A percentile compares a stretch with the other conserved stretches of the same genome.
These are phyloP conservation scores for Napeogenes inachia DNA, from an alignment of 2,888 invertebrate genomes.

Conservation along the genomic window DNA sequence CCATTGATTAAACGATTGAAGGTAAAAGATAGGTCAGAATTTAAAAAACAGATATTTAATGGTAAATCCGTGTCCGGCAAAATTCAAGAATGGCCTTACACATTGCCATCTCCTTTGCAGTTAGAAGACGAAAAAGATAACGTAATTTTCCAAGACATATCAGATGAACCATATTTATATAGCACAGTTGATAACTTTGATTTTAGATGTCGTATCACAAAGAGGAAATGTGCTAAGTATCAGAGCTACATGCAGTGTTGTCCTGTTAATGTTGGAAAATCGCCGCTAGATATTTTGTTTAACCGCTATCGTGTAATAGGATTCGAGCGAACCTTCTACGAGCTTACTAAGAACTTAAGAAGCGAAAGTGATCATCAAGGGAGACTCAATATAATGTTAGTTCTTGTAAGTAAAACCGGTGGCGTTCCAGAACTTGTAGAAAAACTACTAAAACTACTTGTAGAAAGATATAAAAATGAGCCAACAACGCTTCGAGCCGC, in stretches of 20 bases:
- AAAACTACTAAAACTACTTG: constrained; percentile 42
- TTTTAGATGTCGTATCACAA: constrained; percentile 5
- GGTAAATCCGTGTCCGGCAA: constrained; percentile 41
- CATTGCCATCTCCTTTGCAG: constrained; percentile 29
- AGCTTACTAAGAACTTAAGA: constrained; percentile 44
- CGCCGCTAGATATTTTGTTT: constrained; percentile 48
- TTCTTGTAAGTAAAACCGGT: constrained; percentile 59
- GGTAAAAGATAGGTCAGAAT: constrained; percentile 36
- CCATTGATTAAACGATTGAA: constrained; percentile 46
- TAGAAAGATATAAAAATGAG: constrained; percentile 48
- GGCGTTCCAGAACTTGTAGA: constrained; percentile 43
- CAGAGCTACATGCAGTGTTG: neutral
- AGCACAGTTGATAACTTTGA: constrained; percentile 4
- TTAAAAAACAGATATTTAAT: constrained; percentile 49
- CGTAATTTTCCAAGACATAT: constrained; percentile 39
- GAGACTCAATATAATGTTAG: constrained; percentile 54
- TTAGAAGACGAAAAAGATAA: constrained; percentile 27
- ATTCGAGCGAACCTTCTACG: constrained; percentile 48
- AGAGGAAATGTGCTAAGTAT: constrained; percentile 15
- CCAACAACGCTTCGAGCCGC: constrained; percentile 51
- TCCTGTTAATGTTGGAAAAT: constrained; percentile 15
- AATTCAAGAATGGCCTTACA: constrained; percentile 43
- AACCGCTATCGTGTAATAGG: constrained; percentile 50
- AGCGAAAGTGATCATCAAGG: constrained; percentile 45
- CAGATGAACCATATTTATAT: constrained; percentile 26